Evolutionary conservation across 2,113 vertebrate species (phyloP).

Genomic region (Gila orcuttii): DNA sequence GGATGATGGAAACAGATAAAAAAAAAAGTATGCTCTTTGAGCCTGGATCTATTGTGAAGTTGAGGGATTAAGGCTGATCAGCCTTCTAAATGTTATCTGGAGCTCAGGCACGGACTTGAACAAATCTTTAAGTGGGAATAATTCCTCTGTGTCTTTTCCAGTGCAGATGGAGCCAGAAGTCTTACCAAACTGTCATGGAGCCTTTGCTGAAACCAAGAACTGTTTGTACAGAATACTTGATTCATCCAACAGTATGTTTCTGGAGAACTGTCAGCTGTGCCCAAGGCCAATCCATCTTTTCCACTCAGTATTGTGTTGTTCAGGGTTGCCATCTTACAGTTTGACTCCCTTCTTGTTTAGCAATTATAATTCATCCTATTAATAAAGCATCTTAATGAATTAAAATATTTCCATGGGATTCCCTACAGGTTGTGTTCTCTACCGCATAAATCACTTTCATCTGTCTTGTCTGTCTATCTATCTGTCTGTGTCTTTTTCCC

Average conservation of each 20-base stretch:
- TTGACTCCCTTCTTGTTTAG: constrained; percentile 26
- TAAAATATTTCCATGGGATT: constrained; percentile 6
- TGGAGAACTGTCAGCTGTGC: neutral
- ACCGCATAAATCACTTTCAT: constrained; percentile 7
- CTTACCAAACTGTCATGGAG: neutral
- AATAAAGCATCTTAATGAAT: constrained; percentile 43
- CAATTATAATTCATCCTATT: constrained; percentile 40
- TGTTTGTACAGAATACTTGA: constrained; percentile 18
- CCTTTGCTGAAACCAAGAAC: neutral
- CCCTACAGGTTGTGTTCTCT: constrained; percentile 26
- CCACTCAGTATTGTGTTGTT: neutral
- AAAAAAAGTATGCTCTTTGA: neutral
- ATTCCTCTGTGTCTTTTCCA: constrained; percentile 2
- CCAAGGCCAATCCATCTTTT: neutral
- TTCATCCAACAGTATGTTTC: constrained; percentile 15
- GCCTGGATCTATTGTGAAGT: constrained; percentile 9
- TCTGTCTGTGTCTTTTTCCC: neutral
- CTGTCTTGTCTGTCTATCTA: neutral
- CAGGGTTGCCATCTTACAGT: neutral
- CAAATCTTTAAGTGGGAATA: neutral
- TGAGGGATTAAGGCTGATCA: constrained; percentile 31
- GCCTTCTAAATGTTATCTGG: constrained; percentile 31
- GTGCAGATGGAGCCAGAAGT: neutral
- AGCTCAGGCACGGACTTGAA: constrained; percentile 6
- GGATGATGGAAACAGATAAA: constrained; percentile 30